Evolutionary conservation across 2,888 invertebrate species (phyloP).

Genomic region (Maniola hyperantus): DNA sequence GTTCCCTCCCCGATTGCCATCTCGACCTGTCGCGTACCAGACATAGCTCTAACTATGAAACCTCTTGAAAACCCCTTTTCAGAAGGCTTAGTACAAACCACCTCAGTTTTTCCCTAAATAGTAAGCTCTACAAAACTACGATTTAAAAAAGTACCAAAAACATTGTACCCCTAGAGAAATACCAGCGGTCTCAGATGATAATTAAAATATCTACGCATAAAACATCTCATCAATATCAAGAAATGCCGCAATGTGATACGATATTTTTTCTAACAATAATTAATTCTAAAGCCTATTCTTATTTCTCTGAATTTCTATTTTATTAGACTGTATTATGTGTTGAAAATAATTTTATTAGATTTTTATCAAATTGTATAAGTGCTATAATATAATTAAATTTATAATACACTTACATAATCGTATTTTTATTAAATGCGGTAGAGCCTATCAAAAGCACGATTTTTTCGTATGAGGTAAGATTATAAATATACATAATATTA

Average conservation of each 20-base stretch:
- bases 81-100: neutral
- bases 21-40: too few relatives aligned
- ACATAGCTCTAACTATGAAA: neutral
- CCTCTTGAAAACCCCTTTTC: neutral
- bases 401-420: too few relatives aligned
- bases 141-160: neutral
- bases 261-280: conserved; percentile 3
- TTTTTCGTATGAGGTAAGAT: too few relatives aligned
- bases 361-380: too few relatives aligned
- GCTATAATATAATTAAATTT: too few relatives aligned
- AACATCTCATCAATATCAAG: conserved; percentile 1
- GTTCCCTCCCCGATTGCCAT: too few relatives aligned
- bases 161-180: neutral
- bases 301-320: neutral
- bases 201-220: conserved; percentile 6
- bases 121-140: neutral
- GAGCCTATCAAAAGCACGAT: too few relatives aligned
- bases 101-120: neutral
- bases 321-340: neutral
- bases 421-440: too few relatives aligned
- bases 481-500: too few relatives aligned
- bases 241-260: neutral
- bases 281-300: neutral
- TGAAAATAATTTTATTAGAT: neutral
- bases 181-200: neutral